phyloP scores from a whole-genome alignment of 2,797 vertebrate species.

The Danio aesculapii region DNA sequence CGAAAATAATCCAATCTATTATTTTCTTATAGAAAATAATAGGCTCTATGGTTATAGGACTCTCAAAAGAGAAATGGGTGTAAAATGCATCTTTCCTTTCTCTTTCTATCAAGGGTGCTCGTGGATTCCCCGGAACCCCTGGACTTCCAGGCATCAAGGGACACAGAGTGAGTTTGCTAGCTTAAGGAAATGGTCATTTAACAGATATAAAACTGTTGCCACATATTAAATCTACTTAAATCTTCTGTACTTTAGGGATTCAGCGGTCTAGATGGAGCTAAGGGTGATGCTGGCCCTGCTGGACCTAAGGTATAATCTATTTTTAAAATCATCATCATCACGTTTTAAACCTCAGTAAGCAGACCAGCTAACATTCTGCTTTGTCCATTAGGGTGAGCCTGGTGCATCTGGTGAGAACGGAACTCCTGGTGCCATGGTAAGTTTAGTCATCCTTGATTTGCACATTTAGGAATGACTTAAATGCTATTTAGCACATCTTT shows the following conservation, averaged over 20 bases:
- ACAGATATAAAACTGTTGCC: background rate
- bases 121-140: constrained; percentile 97
- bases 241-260: constrained; percentile 83
- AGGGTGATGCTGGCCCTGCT: constrained; percentile 93
- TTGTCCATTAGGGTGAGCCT: constrained; percentile 85
- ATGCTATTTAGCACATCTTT: background rate
- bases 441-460: constrained; percentile 54
- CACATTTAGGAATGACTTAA: background rate
- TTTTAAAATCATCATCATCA: background rate
- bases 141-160: constrained; percentile 98
- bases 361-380: constrained; percentile 19
- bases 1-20: too few relatives aligned
- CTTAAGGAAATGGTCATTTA: background rate
- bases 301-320: constrained; percentile 89
- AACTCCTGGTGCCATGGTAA: constrained; percentile 94
- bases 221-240: constrained; percentile 1
- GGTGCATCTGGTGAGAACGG: constrained; percentile 94
- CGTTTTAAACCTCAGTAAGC: background rate
- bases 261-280: constrained; percentile 97
- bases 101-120: constrained; percentile 85
- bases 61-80: background rate
- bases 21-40: too few relatives aligned
- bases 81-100: constrained; percentile 1
- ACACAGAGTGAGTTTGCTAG: constrained; percentile 90
- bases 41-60: background rate